These are phyloP conservation scores for Polyergus mexicanus DNA, from an alignment of 1,140 invertebrate genomes.

Conservation along the genomic window DNA sequence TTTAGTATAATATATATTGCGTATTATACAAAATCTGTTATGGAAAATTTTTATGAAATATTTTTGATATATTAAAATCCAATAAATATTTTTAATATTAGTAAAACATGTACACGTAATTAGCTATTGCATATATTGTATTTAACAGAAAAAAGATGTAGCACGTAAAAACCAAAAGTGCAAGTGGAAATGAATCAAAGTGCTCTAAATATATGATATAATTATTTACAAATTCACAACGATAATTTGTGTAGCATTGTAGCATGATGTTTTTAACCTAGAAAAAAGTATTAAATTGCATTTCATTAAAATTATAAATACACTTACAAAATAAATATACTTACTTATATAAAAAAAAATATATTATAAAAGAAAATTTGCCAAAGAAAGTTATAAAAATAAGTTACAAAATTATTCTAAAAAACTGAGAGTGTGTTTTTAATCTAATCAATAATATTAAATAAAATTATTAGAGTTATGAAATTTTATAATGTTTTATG, in stretches of 20 bases:
- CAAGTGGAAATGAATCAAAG: constrained; percentile 45
- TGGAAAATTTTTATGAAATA: constrained; percentile 10
- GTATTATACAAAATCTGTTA: neutral
- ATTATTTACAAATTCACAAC: constrained; percentile 74
- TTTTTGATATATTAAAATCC: constrained; percentile 7
- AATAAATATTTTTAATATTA: constrained; percentile 12
- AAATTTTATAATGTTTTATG: constrained; percentile 18
- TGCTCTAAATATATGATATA: constrained; percentile 59
- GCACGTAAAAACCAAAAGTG: constrained; percentile 56
- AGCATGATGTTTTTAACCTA: constrained; percentile 76
- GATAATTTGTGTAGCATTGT: constrained; percentile 60
- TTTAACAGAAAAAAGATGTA: neutral
- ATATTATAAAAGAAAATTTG: constrained; percentile 19
- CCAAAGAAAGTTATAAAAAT: constrained; percentile 13
- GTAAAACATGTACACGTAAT: neutral
- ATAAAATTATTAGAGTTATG: constrained; percentile 38
- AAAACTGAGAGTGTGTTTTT: constrained; percentile 14
- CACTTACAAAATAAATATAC: too few species aligned
- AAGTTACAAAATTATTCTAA: constrained; percentile 40
- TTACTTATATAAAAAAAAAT: neutral
- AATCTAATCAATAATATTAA: constrained; percentile 12
- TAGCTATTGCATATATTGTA: neutral
- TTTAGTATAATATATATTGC: neutral
- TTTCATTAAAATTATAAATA: constrained; percentile 18
- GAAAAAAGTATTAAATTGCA: constrained; percentile 59